These are phyloP conservation scores for Chalcosyrphus nemorum DNA, from an alignment of 2,888 invertebrate species.

Conservation along the genomic window DNA sequence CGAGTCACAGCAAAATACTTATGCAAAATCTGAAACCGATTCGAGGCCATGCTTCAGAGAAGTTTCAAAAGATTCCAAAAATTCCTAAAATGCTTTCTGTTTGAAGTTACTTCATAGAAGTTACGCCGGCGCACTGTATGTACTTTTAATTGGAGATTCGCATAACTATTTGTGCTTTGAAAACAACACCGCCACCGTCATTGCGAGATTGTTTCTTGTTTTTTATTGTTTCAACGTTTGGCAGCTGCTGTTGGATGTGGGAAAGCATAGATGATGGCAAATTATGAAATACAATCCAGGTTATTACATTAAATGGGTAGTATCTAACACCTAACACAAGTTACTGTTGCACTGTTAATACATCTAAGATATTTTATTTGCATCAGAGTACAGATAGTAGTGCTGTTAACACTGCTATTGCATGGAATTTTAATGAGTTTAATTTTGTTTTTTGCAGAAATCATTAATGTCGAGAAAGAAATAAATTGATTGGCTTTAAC, in stretches of 20 bases:
- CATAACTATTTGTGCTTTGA: neutral
- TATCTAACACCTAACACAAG: neutral
- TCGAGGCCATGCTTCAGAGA: neutral
- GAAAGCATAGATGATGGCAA: conserved; percentile 8
- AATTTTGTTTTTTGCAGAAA: neutral
- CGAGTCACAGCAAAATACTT: neutral
- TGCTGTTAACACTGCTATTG: neutral
- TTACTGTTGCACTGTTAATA: neutral
- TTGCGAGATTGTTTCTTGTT: conserved; percentile 26
- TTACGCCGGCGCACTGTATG: neutral
- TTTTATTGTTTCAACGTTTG: conserved; percentile 19
- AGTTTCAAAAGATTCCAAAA: conserved; percentile 18
- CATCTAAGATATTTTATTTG: neutral
- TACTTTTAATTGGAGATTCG: conserved; percentile 13
- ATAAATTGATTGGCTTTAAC: conserved; percentile 3
- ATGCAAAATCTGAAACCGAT: neutral
- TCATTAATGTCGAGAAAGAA: neutral
- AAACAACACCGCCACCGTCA: neutral
- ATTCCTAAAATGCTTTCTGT: neutral
- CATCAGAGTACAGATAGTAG: neutral
- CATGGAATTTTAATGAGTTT: neutral
- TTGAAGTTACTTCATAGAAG: conserved; percentile 17
- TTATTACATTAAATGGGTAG: conserved; percentile 20
- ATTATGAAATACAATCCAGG: conserved; percentile 28
- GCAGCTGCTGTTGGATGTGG: conserved; percentile 1